Conservation (phyloP, 2,888 invertebrate species). For the Neoaliturus tenellus region DNA sequence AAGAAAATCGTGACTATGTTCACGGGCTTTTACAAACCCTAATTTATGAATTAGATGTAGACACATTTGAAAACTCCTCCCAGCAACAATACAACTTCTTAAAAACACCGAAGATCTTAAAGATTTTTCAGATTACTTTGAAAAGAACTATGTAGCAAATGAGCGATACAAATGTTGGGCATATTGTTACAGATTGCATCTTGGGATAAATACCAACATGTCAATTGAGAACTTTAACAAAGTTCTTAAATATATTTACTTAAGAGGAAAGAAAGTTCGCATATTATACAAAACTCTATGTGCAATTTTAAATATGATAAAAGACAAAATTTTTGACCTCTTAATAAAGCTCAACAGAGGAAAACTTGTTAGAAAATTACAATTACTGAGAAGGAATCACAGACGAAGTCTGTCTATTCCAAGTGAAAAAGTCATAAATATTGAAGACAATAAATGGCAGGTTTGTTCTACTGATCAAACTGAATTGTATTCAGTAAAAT, state of each 20-base stretch:
- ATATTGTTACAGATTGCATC: constrained; percentile 49
- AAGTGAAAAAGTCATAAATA: not conserved
- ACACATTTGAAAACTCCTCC: not conserved
- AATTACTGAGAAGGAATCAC: not conserved
- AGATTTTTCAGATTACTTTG: constrained; percentile 62
- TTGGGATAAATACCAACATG: constrained; percentile 56
- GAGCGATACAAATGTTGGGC: constrained; percentile 55
- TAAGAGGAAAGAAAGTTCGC: constrained; percentile 49
- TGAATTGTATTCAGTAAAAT: constrained; percentile 8
- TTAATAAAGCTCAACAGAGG: constrained; percentile 27
- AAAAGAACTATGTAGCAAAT: constrained; percentile 56
- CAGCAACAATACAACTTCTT: not conserved
- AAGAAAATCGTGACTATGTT: not conserved
- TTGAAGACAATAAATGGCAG: constrained; percentile 36
- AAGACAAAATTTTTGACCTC: constrained; percentile 48
- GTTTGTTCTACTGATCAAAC: constrained; percentile 10
- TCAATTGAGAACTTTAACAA: constrained; percentile 54
- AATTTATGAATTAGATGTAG: not conserved
- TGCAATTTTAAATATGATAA: constrained; percentile 44
- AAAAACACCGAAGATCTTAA: not conserved
- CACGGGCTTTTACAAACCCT: not conserved
- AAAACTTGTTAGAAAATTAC: constrained; percentile 26
- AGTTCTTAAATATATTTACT: constrained; percentile 53
- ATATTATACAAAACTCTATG: constrained; percentile 46
- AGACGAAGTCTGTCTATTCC: constrained; percentile 21